phyloP scores from a whole-genome alignment of 2,797 vertebrate genomes.

The Vireo griseus region DNA sequence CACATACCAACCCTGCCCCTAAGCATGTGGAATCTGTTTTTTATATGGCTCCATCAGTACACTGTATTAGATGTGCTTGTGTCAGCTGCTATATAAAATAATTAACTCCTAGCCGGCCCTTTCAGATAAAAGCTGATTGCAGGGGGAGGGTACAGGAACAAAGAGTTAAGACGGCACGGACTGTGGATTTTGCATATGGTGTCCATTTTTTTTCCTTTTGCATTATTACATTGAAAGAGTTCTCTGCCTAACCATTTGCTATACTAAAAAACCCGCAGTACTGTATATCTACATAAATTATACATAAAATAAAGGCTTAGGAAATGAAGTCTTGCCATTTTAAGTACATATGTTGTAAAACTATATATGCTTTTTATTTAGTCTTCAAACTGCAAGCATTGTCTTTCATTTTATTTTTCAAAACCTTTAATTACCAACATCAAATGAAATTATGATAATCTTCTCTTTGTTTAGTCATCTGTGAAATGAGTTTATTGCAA shows the following conservation, averaged over 20 bases:
- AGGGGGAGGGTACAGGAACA: not conserved
- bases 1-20: not conserved
- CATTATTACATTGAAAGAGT: not conserved
- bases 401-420: slow-evolving; percentile 39
- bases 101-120: not conserved
- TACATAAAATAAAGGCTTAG: not conserved
- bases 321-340: not conserved
- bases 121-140: not conserved
- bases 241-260: not conserved
- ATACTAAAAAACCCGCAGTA: not conserved
- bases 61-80: not conserved
- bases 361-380: not conserved
- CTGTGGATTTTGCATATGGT: not conserved
- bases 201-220: not conserved
- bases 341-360: slow-evolving; percentile 11
- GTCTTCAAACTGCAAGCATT: not conserved
- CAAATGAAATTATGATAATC: slow-evolving; percentile 31
- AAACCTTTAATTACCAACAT: slow-evolving; percentile 48
- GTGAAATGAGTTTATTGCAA: slow-evolving; percentile 11
- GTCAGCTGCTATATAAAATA: not conserved
- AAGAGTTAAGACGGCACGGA: not conserved
- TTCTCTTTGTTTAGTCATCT: slow-evolving; percentile 41
- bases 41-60: not conserved
- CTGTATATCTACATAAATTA: slow-evolving; percentile 8
- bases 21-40: not conserved